Base-by-base conservation (phyloP, 2,113 vertebrate genomes). In the Delphinus delphis region DNA sequence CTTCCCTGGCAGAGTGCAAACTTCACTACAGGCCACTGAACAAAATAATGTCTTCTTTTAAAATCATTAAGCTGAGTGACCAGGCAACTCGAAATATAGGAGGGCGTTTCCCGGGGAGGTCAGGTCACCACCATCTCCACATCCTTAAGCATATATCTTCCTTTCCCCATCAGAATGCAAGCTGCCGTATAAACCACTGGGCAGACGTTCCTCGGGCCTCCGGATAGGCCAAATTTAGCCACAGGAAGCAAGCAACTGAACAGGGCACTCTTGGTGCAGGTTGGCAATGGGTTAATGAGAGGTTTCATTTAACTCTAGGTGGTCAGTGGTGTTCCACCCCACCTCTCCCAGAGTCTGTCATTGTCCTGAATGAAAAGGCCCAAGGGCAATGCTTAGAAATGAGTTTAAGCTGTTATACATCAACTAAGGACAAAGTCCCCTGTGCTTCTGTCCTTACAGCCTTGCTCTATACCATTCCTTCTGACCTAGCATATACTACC, bases 41-140 rank as follows among this genome's bases (percentile, higher is more conserved):
- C 85, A 91, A 97, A 96, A 97, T 83, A 83, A 95, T 73, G 88
- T 95, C 93, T 91, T 93, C 90, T 94, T 97, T 97, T 83, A 91
- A 97, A 97, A 90, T 96, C 73, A 88, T 90, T 95, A 96, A 97
- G 82, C 50, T 53, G 62, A 74, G 71, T 82, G 95, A 86, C 81
- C 88, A 89, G 77, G 88, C 85, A 86, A 88, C 68, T 79, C 7
- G 0, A 95, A 96, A 97, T 96, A 68, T n/a, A 93, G 67, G 60
- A 85, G 73, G 62, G 65, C 82, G 18, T 90, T 98, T 97, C 89
- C 55, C 28, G 84, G 90, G 80, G 91, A 94, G 71, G 70, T 95
- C 91, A 55, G 91, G 44, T 92, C 88, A 79, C 77, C 80, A 65
- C 44, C 47, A 2, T 74, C 60, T 93, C 50, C 20, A 73, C 28